These are phyloP conservation scores for Ophion costatus DNA, from an alignment of 2,888 invertebrate species.

Conservation along the genomic window DNA sequence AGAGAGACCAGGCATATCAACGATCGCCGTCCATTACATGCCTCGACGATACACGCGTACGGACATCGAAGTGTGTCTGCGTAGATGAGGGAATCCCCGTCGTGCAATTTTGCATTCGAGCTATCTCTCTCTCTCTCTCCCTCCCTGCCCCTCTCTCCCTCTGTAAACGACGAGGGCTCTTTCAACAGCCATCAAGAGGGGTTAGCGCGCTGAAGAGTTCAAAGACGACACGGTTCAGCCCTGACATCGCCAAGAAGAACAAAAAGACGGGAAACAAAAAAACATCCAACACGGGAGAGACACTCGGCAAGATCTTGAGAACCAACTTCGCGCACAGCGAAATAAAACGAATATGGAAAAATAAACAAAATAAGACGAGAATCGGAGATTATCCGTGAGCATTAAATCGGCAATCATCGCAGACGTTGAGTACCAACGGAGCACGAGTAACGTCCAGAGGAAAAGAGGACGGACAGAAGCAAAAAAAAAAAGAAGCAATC, in stretches of 20 bases:
- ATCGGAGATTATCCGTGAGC: slow-evolving; percentile 8
- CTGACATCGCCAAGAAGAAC: not conserved
- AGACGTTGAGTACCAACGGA: slow-evolving; percentile 1
- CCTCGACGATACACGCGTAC: slow-evolving; percentile 10
- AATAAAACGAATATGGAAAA: not conserved
- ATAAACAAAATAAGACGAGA: not conserved
- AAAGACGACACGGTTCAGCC: not conserved
- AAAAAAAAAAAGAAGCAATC: slow-evolving; percentile 14
- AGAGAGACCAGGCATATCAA: slow-evolving; percentile 53
- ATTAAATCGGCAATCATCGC: slow-evolving; percentile 35
- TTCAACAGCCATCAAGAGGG: slow-evolving; percentile 14
- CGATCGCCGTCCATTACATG: slow-evolving; percentile 15
- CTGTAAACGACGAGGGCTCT: slow-evolving; percentile 19
- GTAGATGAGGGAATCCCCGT: slow-evolving; percentile 55
- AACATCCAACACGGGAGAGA: not conserved
- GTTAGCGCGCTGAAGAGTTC: slow-evolving; percentile 28
- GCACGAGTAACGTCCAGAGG: slow-evolving; percentile 9
- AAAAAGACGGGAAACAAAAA: not conserved
- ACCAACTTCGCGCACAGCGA: not conserved
- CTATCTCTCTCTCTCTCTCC: not conserved
- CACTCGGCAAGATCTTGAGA: slow-evolving; percentile 13
- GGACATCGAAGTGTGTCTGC: slow-evolving; percentile 6
- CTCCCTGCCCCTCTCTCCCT: not conserved
- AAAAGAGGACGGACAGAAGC: not conserved
- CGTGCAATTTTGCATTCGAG: slow-evolving; percentile 65